Evolutionary conservation across 2,113 vertebrate genomes (phyloP), one percentile per base, ranked within the genome.

Genomic region (Takifugu bimaculatus): DNA sequence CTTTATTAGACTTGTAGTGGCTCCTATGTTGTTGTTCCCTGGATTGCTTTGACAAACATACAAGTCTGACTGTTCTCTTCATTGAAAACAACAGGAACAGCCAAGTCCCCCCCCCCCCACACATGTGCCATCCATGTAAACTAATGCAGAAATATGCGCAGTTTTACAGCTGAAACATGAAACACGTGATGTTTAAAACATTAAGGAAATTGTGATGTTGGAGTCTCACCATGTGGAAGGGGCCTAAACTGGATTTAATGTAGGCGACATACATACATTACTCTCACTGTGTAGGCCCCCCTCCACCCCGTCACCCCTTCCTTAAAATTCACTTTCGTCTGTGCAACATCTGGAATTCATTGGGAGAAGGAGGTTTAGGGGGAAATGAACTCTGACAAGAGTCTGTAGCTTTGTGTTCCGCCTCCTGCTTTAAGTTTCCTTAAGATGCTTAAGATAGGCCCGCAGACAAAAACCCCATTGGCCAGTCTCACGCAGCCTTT

Each of bases 261-360:
- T 51, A 45, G 54, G 50, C 9, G 5, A 54, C 58, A 66, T 67
- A 60, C 67, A 78, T 76, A 57, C 54, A 78, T 84, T 70, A 78
- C 55, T 70, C 79, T 78, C 68, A 64, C 63, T 59, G 62, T 55
- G 50, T 13, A 68, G 47, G 70, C 42, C 61, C 70, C 57, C 43
- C 20, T 45, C 62, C 70, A 13, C 12, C 57, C 83, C 78, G 14
- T 14, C 80, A 63, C 78, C 77, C 75, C 62, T 48, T 48, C 45
- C 45, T 78, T 88, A 59, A 78, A 69, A 76, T 78, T 80, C 70
- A 83, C 83, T 87, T 84, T 90, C 63, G 75, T 77, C 85, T 87
- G 84, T 57, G 77, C 68, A 73, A 93, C 93, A 96, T 95, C 93
- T 96, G 94, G 94, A 94, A 91, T 79, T 91, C 88, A 93, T 95